Base-by-base conservation (phyloP, 2,888 invertebrate genomes). In the Leuctra nigra region DNA sequence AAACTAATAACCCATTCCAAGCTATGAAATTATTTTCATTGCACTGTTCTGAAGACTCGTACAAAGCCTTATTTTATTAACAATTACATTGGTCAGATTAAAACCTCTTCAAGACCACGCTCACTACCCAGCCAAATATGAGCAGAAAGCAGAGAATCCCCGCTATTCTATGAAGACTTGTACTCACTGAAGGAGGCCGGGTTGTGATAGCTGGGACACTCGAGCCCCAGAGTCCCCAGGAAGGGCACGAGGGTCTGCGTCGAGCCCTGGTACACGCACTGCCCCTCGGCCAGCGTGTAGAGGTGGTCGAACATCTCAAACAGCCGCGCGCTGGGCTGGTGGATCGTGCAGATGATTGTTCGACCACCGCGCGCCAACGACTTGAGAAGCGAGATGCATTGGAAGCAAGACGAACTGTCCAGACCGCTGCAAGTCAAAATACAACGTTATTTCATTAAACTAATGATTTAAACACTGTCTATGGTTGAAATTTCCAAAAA, bases 301-400 rank as follows among this genome's bases (percentile, higher is more conserved):
- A 97, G 75, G 72, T 95, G 87, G 69, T 96, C 95, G 68, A 96
- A 96, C 91, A 93, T 95, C 73, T 96, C 95, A 67, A 96, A 95
- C 61, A 96, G 75, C 65, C 95, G 83, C 18, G 96, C 95, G n/a
- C 93, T 94, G 0, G 96, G 96, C 71, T 96, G 96, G 74, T 96
- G 96, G 57, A 93, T 92, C 23, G 95, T 96, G 69, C 95, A 96
- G 64, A 96, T 91, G 64, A 96, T 92, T 0, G 95, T 95, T 61
- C 95, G 79, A 9, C 96, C 96, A 4, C 92, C 93, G 24, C 86
- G 79, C 0, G 96, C 93, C 63, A 97, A 72, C 46, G 86, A 86
- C 76, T 94, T 94, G 66, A 96, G 75, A 61, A 96, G 73, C 6
- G 88, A 86, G 62, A 96, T 91, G 69, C 95, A 95, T 73, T 94